phyloP scores from a whole-genome alignment of 37 sponge, comb jelly and placozoan genomes.

The Crambe crambe region DNA sequence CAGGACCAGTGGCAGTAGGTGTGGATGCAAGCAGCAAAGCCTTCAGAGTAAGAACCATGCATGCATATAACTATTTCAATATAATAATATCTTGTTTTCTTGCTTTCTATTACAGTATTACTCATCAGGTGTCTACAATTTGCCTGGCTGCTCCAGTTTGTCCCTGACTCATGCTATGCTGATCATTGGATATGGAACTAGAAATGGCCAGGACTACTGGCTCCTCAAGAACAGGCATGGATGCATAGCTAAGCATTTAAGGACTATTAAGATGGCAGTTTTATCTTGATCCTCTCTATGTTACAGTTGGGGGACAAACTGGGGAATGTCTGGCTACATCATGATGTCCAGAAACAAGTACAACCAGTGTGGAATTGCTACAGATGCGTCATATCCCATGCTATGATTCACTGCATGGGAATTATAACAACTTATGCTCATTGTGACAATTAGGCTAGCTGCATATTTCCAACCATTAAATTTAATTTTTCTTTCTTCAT shows the following conservation, averaged over 20 bases:
- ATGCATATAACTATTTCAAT: background rate
- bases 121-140: conserved; percentile 41
- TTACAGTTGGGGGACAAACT: conserved; percentile 58
- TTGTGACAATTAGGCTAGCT: no score
- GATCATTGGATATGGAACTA: conserved; percentile 51
- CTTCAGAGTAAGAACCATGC: conserved; percentile 30
- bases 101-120: conserved; percentile 43
- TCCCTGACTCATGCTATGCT: conserved; percentile 31
- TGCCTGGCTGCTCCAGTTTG: conserved; percentile 39
- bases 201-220: conserved; percentile 44
- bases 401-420: background rate
- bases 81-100: background rate
- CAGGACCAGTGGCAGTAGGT: conserved; percentile 49
- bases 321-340: conserved; percentile 69
- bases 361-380: conserved; percentile 78
- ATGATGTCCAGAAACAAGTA: conserved; percentile 70
- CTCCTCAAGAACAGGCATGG: conserved; percentile 56
- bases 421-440: background rate
- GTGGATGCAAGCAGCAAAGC: conserved; percentile 51
- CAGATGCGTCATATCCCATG: conserved; percentile 71
- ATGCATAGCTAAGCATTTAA: background rate
- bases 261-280: background rate
- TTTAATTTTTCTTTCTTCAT: no score
- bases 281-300: background rate
- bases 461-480: no score